These are phyloP conservation scores for Ageneiosus marmoratus DNA, from an alignment of 2,113 vertebrate genomes.

Conservation along the genomic window DNA sequence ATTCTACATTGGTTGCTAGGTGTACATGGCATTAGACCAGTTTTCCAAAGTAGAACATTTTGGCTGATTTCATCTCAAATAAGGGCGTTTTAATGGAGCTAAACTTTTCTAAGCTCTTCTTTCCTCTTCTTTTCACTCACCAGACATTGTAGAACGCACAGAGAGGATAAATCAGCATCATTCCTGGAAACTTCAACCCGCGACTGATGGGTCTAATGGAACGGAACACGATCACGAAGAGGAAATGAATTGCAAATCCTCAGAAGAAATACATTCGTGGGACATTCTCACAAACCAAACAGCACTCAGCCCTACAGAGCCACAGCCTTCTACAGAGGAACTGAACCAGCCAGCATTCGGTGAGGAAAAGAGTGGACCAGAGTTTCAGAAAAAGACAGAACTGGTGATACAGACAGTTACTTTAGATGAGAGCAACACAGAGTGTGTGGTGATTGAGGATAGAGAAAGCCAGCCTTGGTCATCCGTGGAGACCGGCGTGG, in stretches of 20 bases:
- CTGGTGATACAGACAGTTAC: slow-evolving; percentile 15
- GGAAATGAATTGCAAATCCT: not conserved
- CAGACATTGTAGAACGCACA: not conserved
- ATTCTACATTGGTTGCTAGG: not conserved
- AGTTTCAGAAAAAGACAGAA: slow-evolving; percentile 19
- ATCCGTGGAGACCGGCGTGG: slow-evolving; percentile 47
- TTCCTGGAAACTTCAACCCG: not conserved
- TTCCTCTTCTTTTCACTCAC: not conserved
- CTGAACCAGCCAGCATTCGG: not conserved
- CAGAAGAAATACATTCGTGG: not conserved
- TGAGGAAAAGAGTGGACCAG: not conserved
- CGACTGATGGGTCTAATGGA: not conserved
- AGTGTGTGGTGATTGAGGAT: slow-evolving; percentile 49
- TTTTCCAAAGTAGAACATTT: not conserved
- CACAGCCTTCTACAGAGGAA: not conserved
- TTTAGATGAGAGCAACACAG: not conserved
- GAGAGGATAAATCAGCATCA: not conserved
- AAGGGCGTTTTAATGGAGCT: not conserved
- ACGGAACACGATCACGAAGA: not conserved
- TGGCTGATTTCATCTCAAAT: not conserved
- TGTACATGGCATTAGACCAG: not conserved
- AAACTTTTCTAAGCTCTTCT: not conserved
- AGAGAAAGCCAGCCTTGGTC: slow-evolving; percentile 62
- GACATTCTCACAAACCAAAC: not conserved
- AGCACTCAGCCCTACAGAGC: not conserved